These are phyloP conservation scores for Caerostris darwini DNA, from an alignment of 1,140 invertebrate species.

Conservation along the genomic window DNA sequence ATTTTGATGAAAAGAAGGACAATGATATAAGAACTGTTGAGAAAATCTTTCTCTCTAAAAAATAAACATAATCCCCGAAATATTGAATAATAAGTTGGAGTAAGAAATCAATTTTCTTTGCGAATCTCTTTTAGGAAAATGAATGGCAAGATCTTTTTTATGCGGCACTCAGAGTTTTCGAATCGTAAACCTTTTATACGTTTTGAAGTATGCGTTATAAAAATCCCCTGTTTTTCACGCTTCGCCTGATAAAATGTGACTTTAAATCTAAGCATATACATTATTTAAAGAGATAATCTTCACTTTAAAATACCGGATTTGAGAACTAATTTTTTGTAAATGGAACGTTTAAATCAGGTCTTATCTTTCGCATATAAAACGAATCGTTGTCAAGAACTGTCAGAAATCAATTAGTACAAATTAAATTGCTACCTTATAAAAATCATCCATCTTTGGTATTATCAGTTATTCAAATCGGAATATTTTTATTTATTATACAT, in stretches of 20 bases:
- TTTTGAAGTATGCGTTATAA: background rate
- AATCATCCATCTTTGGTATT: too few species aligned
- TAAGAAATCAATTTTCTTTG: background rate
- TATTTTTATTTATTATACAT: too few species aligned
- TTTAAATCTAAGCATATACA: background rate
- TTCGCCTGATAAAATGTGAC: background rate
- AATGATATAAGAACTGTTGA: background rate
- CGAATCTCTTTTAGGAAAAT: background rate
- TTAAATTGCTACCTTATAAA: too few species aligned
- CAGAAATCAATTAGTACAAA: too few species aligned
- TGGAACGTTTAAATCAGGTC: too few species aligned
- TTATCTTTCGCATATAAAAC: too few species aligned
- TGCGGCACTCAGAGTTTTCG: background rate
- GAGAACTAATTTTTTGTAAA: too few species aligned
- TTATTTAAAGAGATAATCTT: too few species aligned
- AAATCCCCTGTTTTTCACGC: background rate
- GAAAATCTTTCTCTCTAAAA: background rate
- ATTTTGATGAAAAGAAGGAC: background rate
- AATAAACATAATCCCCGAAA: too few species aligned
- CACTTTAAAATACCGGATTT: too few species aligned
- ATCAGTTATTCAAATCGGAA: too few species aligned
- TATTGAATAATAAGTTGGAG: background rate
- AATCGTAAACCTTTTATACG: background rate
- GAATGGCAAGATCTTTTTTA: background rate
- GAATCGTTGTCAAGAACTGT: too few species aligned